Percentiles rank a stretch among this genome's conserved stretches.
Conservation (phyloP, 2,888 invertebrate species). For the Sclerodermus sp. region DNA sequence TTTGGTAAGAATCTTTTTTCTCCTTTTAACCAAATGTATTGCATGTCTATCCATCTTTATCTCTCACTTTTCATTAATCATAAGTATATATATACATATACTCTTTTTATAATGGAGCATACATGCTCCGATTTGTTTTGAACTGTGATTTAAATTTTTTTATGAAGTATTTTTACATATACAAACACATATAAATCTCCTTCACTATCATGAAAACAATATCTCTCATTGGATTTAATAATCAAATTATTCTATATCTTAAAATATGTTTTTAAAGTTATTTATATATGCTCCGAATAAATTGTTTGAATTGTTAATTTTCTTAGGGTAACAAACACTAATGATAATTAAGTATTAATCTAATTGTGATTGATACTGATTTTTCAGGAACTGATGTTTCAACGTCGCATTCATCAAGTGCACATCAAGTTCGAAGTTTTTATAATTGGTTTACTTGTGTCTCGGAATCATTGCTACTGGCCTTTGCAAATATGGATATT, state of each 20-base stretch:
- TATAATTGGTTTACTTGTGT: slow-evolving; percentile 47
- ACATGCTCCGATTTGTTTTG: too few relatives aligned
- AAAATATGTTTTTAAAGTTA: not conserved
- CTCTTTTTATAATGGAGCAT: too few relatives aligned
- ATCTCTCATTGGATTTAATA: too few relatives aligned
- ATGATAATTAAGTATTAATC: slow-evolving; percentile 18
- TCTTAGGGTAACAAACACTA: slow-evolving; percentile 1
- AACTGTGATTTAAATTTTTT: too few relatives aligned
- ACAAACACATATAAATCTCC: too few relatives aligned
- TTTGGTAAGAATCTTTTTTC: slow-evolving; percentile 40
- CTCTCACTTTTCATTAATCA: slow-evolving; percentile 1
- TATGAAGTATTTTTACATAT: too few relatives aligned
- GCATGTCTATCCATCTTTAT: not conserved
- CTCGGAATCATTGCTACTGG: slow-evolving; percentile 46
- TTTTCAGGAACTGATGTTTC: slow-evolving; percentile 40
- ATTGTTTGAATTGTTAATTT: not conserved
- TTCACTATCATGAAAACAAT: too few relatives aligned
- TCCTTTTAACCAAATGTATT: not conserved
- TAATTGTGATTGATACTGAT: too few relatives aligned
- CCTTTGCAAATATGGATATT: slow-evolving; percentile 48
- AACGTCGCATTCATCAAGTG: slow-evolving; percentile 29
- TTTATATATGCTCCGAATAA: not conserved
- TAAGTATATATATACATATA: slow-evolving; percentile 9
- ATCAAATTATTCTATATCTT: not conserved
- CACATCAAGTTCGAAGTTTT: slow-evolving; percentile 42